Base-by-base conservation (phyloP, 2,797 vertebrate genomes). In the Paguma larvata region DNA sequence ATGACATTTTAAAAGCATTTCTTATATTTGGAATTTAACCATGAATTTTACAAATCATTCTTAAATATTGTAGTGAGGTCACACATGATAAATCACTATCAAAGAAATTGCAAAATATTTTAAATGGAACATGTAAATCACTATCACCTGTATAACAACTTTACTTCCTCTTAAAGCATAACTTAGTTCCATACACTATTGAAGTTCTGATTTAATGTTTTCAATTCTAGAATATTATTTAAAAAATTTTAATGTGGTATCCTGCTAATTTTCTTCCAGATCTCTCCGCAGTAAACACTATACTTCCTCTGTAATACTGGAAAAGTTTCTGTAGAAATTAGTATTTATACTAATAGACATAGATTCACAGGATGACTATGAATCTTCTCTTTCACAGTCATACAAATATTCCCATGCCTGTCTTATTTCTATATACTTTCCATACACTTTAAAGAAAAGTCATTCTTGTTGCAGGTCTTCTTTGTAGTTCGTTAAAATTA, bases 11-110 rank as follows among this genome's bases (percentile, higher is more conserved):
- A 18, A 93, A 95, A 78, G 41, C 67, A 95, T 75, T 91, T 62
- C 25, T 95, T 88, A 87, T 89, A 94, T 97, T 94, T 94, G 46
- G 67, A 88, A 95, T 96, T 97, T 89, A 94, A 89, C 48, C 56
- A 79, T 89, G 34, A 89, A 86, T 94, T 97, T 96, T 91, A 73
- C 15, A 91, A 89, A 95, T 95, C 18, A 70, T 46, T 75, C 87
- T 93, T 91, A 89, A 94, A 94, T 63, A 92, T 91, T 86, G 30
- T 70, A 89, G 70, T 89, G 30, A 25, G 32, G 8, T 77, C 78
- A 87, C 78, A 82, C 63, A 82, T 91, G 89, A 88, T 92, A 86
- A 85, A 41, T 84, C 86, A 84, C 67, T 91, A 73, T 86, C 41
- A 53, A 18, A 89, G 63, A 94, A 93, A 95, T 94, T 89, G 53